phyloP scores from a whole-genome alignment of 2,888 invertebrate genomes.

The Halictus ligatus region DNA sequence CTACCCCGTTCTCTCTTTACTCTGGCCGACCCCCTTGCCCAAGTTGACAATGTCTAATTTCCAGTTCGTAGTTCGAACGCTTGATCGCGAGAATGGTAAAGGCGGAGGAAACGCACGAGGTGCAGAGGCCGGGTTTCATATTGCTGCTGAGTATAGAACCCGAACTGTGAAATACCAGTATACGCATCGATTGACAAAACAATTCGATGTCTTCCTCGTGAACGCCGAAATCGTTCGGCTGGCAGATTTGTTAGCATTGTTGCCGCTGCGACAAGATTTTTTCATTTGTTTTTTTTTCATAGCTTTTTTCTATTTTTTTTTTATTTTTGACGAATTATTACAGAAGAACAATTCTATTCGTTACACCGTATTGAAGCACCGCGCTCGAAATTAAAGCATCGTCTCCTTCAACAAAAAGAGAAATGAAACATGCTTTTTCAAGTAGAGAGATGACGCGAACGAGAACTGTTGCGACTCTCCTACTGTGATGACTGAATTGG shows the following conservation, averaged over 20 bases:
- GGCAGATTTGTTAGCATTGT: too few relatives aligned
- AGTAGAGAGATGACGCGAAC: neutral
- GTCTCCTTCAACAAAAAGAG: neutral
- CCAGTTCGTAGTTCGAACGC: slow-evolving; percentile 11
- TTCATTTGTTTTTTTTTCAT: neutral
- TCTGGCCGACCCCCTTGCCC: neutral
- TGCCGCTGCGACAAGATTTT: too few relatives aligned
- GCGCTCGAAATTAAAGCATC: neutral
- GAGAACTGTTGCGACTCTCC: neutral
- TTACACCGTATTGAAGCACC: neutral
- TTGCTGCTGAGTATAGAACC: neutral
- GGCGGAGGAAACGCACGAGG: neutral
- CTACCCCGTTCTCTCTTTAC: neutral
- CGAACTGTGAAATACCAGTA: neutral
- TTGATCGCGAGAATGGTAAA: slow-evolving; percentile 1
- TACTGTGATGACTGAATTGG: neutral
- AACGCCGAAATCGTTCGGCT: slow-evolving; percentile 24
- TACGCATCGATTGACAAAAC: slow-evolving; percentile 13
- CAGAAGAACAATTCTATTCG: neutral
- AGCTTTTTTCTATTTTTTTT: neutral
- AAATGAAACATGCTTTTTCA: neutral
- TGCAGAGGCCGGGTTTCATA: neutral
- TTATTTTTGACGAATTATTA: neutral
- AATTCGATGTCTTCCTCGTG: slow-evolving; percentile 31
- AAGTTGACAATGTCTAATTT: slow-evolving; percentile 21